Evolutionary conservation across 2,888 invertebrate species (phyloP), one percentile per base, ranked within the genome.

Genomic region (Parthenolecanium corni): DNA sequence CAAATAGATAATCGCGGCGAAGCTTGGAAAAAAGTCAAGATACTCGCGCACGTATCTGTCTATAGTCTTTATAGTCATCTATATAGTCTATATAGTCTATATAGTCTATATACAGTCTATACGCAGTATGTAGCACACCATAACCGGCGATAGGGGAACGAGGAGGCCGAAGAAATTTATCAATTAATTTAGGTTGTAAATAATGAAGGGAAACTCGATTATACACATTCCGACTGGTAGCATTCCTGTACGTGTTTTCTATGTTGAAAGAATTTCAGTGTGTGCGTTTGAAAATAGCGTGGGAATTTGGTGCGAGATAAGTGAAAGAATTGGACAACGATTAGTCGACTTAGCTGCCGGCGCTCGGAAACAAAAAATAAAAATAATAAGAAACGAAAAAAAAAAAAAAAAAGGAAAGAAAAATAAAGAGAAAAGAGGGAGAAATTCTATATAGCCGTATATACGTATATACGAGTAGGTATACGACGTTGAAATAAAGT

Each of bases 121-220:
- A n/a, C n/a, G n/a, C n/a, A n/a, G n/a, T 49, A 49, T 49, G 23
- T 49, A 23, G 49, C 49, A 49, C 49, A 23, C 18, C 18, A 23
- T 49, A 57, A 58, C 47, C 47, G 49, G 31, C 57, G 58, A 58
- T 58, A 58, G 47, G 58, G 58, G 49, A 58, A 58, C 58, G 47
- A 58, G 58, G 58, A 58, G 58, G 47, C 49, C 47, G 49, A 31
- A 49, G 49, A 58, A 58, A 58, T 58, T 58, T 58, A 58, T 58
- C 58, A 58, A 58, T 58, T 58, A 58, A 58, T 58, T 58, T 58
- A 58, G 58, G 58, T 58, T 49, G 58, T 58, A 58, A 58, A 58
- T 58, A 58, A 58, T 58, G 58, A 58, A 58, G 58, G 58, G 58
- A 58, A 58, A 58, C 58, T 47, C 58, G 58, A 58, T 58, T 49